phyloP scores from a whole-genome alignment of 2,797 vertebrate genomes.

The Caiman crocodilus region DNA sequence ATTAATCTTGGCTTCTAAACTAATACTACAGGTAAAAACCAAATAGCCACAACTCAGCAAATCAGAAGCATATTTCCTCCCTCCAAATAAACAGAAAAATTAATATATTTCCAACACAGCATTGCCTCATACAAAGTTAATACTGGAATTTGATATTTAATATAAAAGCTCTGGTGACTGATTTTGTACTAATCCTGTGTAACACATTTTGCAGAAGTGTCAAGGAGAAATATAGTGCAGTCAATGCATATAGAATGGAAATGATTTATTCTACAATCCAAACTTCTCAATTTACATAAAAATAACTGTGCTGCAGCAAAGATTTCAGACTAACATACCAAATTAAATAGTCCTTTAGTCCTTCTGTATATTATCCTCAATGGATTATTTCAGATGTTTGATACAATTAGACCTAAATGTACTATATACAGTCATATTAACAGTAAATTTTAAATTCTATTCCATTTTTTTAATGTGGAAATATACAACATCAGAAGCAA shows the following conservation, averaged over 20 bases:
- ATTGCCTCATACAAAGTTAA: slow-evolving; percentile 68
- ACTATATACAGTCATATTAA: neutral
- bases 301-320: slow-evolving; percentile 65
- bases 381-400: slow-evolving; percentile 41
- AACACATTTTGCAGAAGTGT: slow-evolving; percentile 73
- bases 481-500: neutral
- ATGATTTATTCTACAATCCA: slow-evolving; percentile 73
- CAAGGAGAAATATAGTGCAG: slow-evolving; percentile 70
- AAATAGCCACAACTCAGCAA: slow-evolving; percentile 61
- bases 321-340: slow-evolving; percentile 56
- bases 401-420: slow-evolving; percentile 33
- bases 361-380: slow-evolving; percentile 26
- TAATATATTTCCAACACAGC: slow-evolving; percentile 33
- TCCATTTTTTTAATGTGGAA: neutral
- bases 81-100: slow-evolving; percentile 59
- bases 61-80: slow-evolving; percentile 68
- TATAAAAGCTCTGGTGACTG: slow-evolving; percentile 54
- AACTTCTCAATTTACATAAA: slow-evolving; percentile 72
- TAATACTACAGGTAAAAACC: slow-evolving; percentile 44
- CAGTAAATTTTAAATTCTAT: neutral
- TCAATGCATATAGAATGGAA: slow-evolving; percentile 54
- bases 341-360: slow-evolving; percentile 47
- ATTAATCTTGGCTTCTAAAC: slow-evolving; percentile 68
- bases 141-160: slow-evolving; percentile 73
- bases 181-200: slow-evolving; percentile 69